Evolutionary conservation across 2,888 invertebrate genomes (phyloP), one percentile per base, ranked within the genome.

Genomic region (Gisinianus flammeolus): DNA sequence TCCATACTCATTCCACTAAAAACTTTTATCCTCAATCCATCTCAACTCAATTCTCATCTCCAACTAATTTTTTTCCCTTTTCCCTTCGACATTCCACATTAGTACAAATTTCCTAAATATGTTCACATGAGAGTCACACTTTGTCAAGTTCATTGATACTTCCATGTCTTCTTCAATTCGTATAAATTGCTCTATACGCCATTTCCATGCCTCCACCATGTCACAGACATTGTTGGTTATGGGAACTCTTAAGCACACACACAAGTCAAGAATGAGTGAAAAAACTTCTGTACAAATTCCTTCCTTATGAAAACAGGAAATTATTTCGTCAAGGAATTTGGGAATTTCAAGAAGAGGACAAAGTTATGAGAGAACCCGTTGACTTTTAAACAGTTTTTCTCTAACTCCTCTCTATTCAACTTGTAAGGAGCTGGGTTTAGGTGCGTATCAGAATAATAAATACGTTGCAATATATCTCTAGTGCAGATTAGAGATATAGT

Each of bases 31-130:
- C 22, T 71, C 72, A 68, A 68, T 54, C 44, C 56, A n/a, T 33
- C 77, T 72, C 54, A 35, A 24, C 58, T 68, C 6, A 31, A 33
- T 68, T 33, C 77, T 72, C 66, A 35, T 35, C 58, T 68, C 6
- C 24, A 33, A 35, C 44, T 44, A 44, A 44, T 44, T 44, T 44
- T 44, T 35, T 44, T 44, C 19, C 44, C 44, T 44, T 44, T n/a
- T 44, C 12, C 44, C 12, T 44, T 44, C 10, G 52, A 64, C 28
- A 26, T 64, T 26, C 10, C 28, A 26, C 28, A 26, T 64, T 64
- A 24, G 19, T 26, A 64, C 16, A 44, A 16, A 16, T 44, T 44
- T 12, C 44, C 19, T 16, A 64, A 16, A 64, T 26, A 64, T 58
- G 24, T 58, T 22, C 58, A 1, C 58, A 58, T 64, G 26, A 26